Conservation (phyloP, 2,113 vertebrate species). For the Balaenoptera acutorostrata region DNA sequence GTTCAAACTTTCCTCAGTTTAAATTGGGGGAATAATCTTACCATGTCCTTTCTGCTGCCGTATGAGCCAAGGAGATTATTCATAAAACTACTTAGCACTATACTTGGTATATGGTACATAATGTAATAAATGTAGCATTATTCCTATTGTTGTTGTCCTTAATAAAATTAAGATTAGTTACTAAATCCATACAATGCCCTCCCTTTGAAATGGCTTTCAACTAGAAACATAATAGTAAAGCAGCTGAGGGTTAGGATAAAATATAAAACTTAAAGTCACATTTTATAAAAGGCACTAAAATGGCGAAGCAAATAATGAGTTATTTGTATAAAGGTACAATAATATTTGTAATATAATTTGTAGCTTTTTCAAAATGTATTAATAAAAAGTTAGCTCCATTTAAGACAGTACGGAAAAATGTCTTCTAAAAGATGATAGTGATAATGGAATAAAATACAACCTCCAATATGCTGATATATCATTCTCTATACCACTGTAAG, state of each 20-base stretch:
- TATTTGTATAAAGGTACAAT: not conserved
- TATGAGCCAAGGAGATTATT: not conserved
- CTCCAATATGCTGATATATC: not conserved
- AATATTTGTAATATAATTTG: not conserved
- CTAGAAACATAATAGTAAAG: not conserved
- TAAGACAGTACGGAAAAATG: not conserved
- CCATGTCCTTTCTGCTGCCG: not conserved
- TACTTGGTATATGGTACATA: not conserved
- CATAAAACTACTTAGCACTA: not conserved
- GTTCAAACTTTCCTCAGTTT: not conserved
- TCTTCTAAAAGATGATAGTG: not conserved
- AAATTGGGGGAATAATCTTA: not conserved
- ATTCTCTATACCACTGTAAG: not conserved
- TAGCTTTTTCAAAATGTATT: not conserved
- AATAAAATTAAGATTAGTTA: slow-evolving; percentile 22
- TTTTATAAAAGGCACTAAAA: not conserved
- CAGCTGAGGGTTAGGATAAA: not conserved
- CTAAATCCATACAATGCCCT: not conserved
- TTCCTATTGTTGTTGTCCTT: not conserved
- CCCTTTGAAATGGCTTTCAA: not conserved
- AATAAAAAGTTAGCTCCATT: slow-evolving; percentile 15
- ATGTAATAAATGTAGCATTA: not conserved
- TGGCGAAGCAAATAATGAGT: not conserved
- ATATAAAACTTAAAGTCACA: slow-evolving; percentile 1
- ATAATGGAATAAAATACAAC: not conserved